Base-by-base conservation (phyloP, 2,797 vertebrate species). In the Myripristis murdjan region DNA sequence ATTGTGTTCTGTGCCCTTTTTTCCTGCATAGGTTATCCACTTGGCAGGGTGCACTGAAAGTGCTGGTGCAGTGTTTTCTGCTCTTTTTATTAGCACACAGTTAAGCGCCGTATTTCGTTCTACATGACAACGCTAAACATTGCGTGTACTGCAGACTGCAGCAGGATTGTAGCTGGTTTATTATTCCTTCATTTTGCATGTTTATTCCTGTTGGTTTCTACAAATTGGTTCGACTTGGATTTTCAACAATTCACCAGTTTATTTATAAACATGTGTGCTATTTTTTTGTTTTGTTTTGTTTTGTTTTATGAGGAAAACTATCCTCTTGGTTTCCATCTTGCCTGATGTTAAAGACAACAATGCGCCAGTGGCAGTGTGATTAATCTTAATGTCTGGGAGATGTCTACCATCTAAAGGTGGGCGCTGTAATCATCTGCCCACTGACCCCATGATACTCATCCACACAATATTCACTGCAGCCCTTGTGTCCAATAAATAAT, bases 401-500 rank as follows among this genome's bases (percentile, higher is more conserved):
- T 76, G 92, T 91, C 92, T 68, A 49, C 81, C 83, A 77, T 87
- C 82, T 86, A 73, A 90, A 91, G 84, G 93, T 93, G 91, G 93
- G 93, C 70, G 80, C 89, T 79, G 86, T 94, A 93, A 95, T 95
- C 93, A 95, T 95, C 91, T 90, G 89, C 93, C 90, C 89, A 88
- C 93, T 95, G 95, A 95, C 94, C 95, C 90, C 88, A 56, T 77
- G 90, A 91, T 84, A 83, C 90, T 88, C 84, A 63, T 91, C 82
- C 81, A 61, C 44, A 39, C 64, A 78, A 62, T 73, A 84, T 81
- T 82, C 87, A 73, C 64, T 64, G 59, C 76, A 78, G 77, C 75
- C 77, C 84, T 64, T 39, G 73, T 71, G 81, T 52, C 41, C 81
- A 61, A 83, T 74, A 74, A 86, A 75, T 79, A 71, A 79, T 91